Percentiles rank a stretch among this genome's conserved stretches.
Conservation (phyloP, 2,797 vertebrate species). For the Halcyon badia region DNA sequence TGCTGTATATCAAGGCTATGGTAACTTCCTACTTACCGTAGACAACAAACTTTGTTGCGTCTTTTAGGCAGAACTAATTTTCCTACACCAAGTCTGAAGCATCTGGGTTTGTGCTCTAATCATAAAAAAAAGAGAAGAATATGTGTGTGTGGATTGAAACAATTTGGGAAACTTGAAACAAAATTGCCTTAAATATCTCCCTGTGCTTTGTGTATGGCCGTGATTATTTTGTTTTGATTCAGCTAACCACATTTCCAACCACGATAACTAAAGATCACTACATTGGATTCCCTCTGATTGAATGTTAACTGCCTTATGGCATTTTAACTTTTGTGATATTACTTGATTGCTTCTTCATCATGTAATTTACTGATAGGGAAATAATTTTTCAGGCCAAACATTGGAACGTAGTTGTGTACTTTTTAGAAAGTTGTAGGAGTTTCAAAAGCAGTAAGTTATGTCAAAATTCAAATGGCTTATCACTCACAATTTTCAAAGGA, state of each 20-base stretch:
- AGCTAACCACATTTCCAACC: background rate
- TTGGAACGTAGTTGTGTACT: background rate
- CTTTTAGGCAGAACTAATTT: background rate
- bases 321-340: background rate
- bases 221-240: constrained; percentile 39
- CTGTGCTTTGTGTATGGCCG: background rate
- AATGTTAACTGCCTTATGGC: background rate
- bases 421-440: background rate
- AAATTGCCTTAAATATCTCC: background rate
- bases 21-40: background rate
- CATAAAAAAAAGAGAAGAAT: background rate
- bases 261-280: background rate
- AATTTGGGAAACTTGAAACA: background rate
- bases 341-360: background rate
- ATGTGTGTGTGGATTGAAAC: background rate
- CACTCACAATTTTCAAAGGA: background rate
- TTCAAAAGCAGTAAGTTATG: background rate
- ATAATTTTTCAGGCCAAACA: background rate
- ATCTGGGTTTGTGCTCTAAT: background rate
- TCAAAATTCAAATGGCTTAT: background rate
- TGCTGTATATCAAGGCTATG: background rate
- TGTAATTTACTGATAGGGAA: background rate
- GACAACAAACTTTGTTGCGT: background rate
- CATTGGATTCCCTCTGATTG: background rate
- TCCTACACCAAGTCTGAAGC: background rate